Evolutionary conservation across 2,797 vertebrate species (phyloP).

Genomic region (Otolemur crassicaudatus): DNA sequence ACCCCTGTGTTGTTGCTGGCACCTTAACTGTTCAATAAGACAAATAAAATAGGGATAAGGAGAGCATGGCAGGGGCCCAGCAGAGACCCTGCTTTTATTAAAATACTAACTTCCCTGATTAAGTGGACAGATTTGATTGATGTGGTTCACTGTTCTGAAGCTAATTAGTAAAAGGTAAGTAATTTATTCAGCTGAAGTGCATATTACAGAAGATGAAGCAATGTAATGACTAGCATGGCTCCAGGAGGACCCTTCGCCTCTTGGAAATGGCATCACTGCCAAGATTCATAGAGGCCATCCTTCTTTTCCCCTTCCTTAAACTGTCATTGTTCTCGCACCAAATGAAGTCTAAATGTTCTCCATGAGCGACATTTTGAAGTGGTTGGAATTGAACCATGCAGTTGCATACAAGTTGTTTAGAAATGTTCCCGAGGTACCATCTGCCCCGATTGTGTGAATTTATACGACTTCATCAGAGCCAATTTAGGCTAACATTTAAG

Average conservation of each 20-base stretch:
- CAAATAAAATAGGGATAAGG: neutral
- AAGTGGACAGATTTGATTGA: conserved; percentile 61
- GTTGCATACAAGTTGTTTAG: conserved; percentile 36
- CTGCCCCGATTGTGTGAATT: conserved; percentile 46
- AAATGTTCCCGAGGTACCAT: neutral
- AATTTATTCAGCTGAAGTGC: conserved; percentile 27
- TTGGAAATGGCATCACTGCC: neutral
- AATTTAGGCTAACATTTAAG: conserved; percentile 55
- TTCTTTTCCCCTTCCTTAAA: neutral
- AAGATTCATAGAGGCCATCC: neutral
- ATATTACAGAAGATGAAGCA: conserved; percentile 51
- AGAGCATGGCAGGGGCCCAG: neutral
- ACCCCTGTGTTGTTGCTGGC: neutral
- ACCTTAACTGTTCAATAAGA: conserved; percentile 65
- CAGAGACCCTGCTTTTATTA: conserved; percentile 59
- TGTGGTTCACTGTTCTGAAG: conserved; percentile 46
- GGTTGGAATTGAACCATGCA: neutral
- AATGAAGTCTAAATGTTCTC: conserved; percentile 8
- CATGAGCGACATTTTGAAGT: conserved; percentile 29
- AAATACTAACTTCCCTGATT: conserved; percentile 56
- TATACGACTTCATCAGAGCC: conserved; percentile 53
- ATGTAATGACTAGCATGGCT: neutral
- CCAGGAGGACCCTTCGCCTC: neutral
- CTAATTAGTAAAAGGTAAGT: conserved; percentile 64
- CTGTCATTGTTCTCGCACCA: conserved; percentile 4